phyloP scores from a whole-genome alignment of 1,140 invertebrate species.

The Drosophila lacertosa region DNA sequence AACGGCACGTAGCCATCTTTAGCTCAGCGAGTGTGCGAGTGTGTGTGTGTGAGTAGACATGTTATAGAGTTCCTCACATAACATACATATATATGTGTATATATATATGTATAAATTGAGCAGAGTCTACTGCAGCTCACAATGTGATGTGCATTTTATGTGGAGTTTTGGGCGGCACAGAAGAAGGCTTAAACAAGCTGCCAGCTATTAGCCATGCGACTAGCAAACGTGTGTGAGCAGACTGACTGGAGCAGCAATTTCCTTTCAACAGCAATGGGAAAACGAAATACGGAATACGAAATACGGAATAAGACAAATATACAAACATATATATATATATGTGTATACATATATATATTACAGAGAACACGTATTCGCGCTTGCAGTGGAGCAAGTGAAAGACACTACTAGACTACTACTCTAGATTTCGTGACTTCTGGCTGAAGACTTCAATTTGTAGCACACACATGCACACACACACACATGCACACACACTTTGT shows the following conservation, averaged over 20 bases:
- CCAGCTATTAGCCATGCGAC: conserved; percentile 66
- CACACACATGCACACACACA: conserved; percentile 33
- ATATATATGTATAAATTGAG: conserved; percentile 75
- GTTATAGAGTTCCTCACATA: conserved; percentile 70
- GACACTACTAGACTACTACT: conserved; percentile 72
- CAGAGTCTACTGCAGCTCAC: background rate
- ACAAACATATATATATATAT: background rate
- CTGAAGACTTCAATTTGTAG: conserved; percentile 79
- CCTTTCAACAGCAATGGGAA: conserved; percentile 68
- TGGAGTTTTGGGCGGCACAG: conserved; percentile 10
- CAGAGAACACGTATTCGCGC: conserved; percentile 56
- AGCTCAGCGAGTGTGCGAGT: conserved; percentile 13
- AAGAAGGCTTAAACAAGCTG: conserved; percentile 66
- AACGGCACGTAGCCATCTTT: conserved; percentile 66
- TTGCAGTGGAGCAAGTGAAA: conserved; percentile 46
- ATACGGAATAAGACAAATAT: conserved; percentile 31
- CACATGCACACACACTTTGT: conserved; percentile 35
- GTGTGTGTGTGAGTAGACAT: conserved; percentile 49
- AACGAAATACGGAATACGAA: conserved; percentile 65
- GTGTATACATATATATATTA: conserved; percentile 5
- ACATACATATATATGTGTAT: too few species aligned
- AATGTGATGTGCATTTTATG: conserved; percentile 47
- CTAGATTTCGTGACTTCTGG: conserved; percentile 78
- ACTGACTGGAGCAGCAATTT: conserved; percentile 51
- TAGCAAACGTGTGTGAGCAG: conserved; percentile 20